Conservation (phyloP, 2,797 vertebrate species). For the Gymnoscopelus braueri region DNA sequence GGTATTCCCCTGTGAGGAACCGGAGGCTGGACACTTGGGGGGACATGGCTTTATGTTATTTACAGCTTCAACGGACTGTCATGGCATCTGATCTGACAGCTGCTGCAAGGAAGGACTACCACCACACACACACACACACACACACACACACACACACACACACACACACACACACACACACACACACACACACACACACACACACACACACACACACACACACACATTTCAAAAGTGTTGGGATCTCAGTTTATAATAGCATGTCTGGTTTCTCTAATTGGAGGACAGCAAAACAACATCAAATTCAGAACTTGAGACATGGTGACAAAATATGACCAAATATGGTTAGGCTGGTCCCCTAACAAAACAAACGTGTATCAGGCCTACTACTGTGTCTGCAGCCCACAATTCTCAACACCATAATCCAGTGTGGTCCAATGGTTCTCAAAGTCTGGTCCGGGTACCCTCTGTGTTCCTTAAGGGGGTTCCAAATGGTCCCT, state of each 20-base stretch:
- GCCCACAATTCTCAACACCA: not conserved
- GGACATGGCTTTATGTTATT: constrained; percentile 52
- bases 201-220: not conserved
- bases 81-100: constrained; percentile 65
- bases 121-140: constrained; percentile 27
- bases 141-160: not conserved
- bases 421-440: not conserved
- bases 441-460: not conserved
- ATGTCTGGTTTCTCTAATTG: not conserved
- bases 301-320: not conserved
- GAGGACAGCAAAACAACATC: not conserved
- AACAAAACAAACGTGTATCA: not conserved
- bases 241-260: not conserved
- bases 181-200: constrained; percentile 12
- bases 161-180: constrained; percentile 1
- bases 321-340: constrained; percentile 24
- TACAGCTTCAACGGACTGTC: constrained; percentile 38
- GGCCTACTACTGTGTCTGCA: not conserved
- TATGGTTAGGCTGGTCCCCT: constrained; percentile 36
- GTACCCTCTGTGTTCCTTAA: no score
- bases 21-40: constrained; percentile 9
- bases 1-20: constrained; percentile 34
- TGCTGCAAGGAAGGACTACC: constrained; percentile 49
- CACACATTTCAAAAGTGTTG: no score
- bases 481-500: no score